Conservation (phyloP, 2,888 invertebrate genomes). For the Mechanitis messenoides region DNA sequence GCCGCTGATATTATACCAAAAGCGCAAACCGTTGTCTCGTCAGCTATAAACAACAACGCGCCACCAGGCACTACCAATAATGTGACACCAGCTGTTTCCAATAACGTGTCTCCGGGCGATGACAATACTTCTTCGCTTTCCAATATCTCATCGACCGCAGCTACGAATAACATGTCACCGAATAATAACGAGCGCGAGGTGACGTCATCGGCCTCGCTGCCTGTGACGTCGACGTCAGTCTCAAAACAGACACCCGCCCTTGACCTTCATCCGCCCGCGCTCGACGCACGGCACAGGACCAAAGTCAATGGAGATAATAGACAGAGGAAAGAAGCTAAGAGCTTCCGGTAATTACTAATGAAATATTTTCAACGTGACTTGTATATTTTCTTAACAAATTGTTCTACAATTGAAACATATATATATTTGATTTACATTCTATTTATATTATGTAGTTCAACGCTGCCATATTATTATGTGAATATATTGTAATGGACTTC, state of each 20-base stretch:
- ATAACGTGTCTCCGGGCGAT: background rate
- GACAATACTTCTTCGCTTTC: slow-evolving; percentile 3
- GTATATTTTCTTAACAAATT: too few species aligned
- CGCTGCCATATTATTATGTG: background rate
- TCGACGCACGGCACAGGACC: slow-evolving; percentile 35
- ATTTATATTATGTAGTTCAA: too few species aligned
- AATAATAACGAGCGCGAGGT: background rate
- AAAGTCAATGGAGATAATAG: slow-evolving; percentile 55
- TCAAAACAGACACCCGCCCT: slow-evolving; percentile 17
- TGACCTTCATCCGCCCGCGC: slow-evolving; percentile 30
- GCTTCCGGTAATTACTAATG: slow-evolving; percentile 56
- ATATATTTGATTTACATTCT: too few species aligned
- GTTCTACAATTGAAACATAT: too few species aligned
- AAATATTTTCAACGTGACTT: too few species aligned
- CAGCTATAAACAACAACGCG: slow-evolving; percentile 25
- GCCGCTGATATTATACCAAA: slow-evolving; percentile 19
- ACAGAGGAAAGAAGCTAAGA: slow-evolving; percentile 60
- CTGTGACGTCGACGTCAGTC: slow-evolving; percentile 30
- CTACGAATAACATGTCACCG: slow-evolving; percentile 3
- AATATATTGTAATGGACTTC: background rate
- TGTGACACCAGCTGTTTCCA: slow-evolving; percentile 1
- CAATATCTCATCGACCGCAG: background rate
- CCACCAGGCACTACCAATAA: background rate
- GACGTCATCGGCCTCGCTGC: slow-evolving; percentile 6
- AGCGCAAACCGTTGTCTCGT: slow-evolving; percentile 27